Evolutionary conservation across 1,140 invertebrate genomes (phyloP).

Genomic region (Oncopeltus fasciatus): DNA sequence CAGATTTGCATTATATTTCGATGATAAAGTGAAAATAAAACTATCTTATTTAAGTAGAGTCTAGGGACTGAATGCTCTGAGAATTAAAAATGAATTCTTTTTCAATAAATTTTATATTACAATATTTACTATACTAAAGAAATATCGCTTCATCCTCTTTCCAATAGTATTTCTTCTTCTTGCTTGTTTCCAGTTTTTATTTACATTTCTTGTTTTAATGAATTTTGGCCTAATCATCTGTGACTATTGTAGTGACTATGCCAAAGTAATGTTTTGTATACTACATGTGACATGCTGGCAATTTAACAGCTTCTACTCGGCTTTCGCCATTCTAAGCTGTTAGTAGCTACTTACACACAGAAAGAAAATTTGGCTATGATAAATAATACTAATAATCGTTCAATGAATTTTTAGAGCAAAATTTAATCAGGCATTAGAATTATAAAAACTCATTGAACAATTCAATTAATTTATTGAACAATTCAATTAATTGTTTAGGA

Average conservation of each 20-base stretch:
- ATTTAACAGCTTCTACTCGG: not conserved
- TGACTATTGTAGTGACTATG: slow-evolving; percentile 5
- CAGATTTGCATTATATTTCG: slow-evolving; percentile 1
- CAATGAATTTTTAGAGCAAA: no score
- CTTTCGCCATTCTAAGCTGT: not conserved
- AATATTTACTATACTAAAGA: not conserved
- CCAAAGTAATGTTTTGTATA: not conserved
- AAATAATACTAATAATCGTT: no score
- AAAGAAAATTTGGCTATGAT: no score
- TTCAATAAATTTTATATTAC: slow-evolving; percentile 1
- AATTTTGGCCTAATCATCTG: slow-evolving; percentile 8
- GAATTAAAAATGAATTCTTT: not conserved
- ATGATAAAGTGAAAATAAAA: not conserved
- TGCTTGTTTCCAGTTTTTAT: not conserved
- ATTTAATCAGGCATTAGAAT: no score
- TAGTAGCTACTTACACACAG: no score
- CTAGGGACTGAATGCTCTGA: slow-evolving; percentile 4
- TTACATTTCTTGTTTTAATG: not conserved
- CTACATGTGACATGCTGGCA: not conserved
- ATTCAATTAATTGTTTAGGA: no score
- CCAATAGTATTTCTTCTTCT: slow-evolving; percentile 3
- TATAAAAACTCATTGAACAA: no score
- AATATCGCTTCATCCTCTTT: slow-evolving; percentile 4
- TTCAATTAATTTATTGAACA: no score
- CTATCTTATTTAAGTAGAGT: not conserved